These are phyloP conservation scores for Thalassophryne amazonica DNA, from an alignment of 2,797 vertebrate genomes.

Conservation along the genomic window DNA sequence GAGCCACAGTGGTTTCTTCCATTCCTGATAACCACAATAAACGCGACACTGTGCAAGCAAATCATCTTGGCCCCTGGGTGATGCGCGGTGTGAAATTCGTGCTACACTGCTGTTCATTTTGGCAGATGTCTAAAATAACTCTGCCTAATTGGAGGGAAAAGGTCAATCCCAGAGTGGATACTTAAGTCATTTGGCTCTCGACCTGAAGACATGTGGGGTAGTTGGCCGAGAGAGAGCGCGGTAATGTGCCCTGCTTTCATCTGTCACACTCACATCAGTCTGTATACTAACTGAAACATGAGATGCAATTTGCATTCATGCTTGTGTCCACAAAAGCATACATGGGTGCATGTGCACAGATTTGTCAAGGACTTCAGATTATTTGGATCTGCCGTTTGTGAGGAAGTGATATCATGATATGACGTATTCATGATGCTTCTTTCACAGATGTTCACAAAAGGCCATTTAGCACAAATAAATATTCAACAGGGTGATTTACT, in stretches of 20 bases:
- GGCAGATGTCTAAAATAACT: constrained; percentile 59
- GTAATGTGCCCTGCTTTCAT: neutral
- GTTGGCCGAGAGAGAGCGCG: constrained; percentile 19
- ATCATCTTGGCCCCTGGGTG: constrained; percentile 39
- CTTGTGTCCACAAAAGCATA: constrained; percentile 2
- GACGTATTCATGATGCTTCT: constrained; percentile 35
- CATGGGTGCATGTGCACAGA: neutral
- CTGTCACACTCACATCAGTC: constrained; percentile 7
- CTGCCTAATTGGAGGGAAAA: constrained; percentile 55
- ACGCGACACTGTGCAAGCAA: constrained; percentile 32
- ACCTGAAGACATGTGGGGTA: constrained; percentile 20
- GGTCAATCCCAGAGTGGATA: constrained; percentile 27
- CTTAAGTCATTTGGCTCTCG: constrained; percentile 25
- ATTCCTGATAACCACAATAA: constrained; percentile 48
- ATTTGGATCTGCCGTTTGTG: constrained; percentile 23
- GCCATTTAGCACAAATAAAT: constrained; percentile 39
- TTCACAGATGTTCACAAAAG: constrained; percentile 18
- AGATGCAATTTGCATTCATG: constrained; percentile 1
- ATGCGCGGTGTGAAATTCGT: constrained; percentile 38
- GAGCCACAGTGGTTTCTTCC: constrained; percentile 26
- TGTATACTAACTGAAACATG: neutral
- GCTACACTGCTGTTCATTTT: constrained; percentile 40
- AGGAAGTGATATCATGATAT: constrained; percentile 33
- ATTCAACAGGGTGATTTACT: constrained; percentile 32
- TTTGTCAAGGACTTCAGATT: constrained; percentile 23